Conservation (phyloP, 35 echinoderm and acorn worm species). For the Ptychodera flava region DNA sequence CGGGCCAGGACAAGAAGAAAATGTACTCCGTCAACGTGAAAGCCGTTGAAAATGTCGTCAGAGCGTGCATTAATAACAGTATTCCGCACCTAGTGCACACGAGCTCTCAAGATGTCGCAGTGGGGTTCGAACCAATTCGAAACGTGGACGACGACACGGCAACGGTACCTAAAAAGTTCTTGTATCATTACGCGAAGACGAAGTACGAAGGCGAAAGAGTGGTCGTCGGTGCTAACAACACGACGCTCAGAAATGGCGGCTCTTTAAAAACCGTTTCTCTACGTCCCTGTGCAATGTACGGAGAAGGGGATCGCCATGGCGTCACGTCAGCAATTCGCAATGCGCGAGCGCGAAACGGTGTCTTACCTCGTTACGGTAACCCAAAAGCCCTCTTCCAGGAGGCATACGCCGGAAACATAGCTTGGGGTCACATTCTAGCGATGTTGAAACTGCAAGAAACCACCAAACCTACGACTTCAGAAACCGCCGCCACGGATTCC, state of each 20-base stretch:
- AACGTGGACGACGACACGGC: neutral
- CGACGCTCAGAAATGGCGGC: neutral
- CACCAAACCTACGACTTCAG: neutral
- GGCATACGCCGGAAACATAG: neutral
- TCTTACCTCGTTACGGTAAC: neutral
- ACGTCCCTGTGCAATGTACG: neutral
- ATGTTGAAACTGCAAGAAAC: neutral
- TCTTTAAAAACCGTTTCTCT: neutral
- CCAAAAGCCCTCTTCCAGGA: neutral
- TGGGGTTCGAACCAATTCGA: neutral
- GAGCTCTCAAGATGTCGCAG: neutral
- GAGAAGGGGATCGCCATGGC: neutral
- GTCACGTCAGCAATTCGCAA: neutral
- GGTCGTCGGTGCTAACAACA: neutral
- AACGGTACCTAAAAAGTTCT: neutral
- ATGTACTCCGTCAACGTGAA: neutral
- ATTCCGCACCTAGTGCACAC: neutral
- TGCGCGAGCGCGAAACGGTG: neutral
- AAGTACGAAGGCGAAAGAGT: neutral
- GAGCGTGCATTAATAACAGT: neutral
- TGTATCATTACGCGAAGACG: neutral
- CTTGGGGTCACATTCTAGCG: neutral
- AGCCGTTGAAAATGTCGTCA: neutral
- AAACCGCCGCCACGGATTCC: neutral
- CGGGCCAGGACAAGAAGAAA: neutral